phyloP scores from a whole-genome alignment of 2,797 vertebrate genomes.

The Acrocephalus scirpaceus region DNA sequence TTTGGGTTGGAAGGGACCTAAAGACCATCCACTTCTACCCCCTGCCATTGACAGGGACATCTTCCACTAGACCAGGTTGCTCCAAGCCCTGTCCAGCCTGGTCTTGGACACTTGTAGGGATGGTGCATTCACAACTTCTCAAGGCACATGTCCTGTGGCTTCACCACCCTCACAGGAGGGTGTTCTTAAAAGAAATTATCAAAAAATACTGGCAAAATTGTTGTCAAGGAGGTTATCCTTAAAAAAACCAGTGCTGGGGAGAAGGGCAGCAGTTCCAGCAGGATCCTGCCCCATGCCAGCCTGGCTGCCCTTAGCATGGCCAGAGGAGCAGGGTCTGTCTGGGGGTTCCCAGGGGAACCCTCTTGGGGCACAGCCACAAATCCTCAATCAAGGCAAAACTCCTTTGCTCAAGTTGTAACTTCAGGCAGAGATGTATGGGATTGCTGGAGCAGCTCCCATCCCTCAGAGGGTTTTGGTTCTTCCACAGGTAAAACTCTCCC shows the following conservation, averaged over 20 bases:
- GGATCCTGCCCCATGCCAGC: not conserved
- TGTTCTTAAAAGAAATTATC: not conserved
- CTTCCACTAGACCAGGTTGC: not conserved
- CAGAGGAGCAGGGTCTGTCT: not conserved
- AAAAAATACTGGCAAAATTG: not conserved
- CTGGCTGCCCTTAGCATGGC: not conserved
- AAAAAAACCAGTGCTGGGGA: not conserved
- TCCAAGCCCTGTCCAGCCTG: not conserved
- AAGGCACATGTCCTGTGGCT: not conserved
- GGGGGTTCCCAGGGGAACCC: not conserved
- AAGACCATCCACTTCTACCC: not conserved
- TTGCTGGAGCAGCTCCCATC: not conserved
- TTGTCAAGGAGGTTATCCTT: not conserved
- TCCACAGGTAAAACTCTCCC: not conserved
- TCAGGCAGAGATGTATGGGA: not conserved
- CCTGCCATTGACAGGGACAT: not conserved
- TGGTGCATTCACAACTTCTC: not conserved
- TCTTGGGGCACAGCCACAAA: not conserved
- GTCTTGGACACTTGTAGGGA: not conserved
- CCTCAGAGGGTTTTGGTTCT: not conserved
- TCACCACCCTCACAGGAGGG: not conserved
- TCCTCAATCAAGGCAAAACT: not conserved
- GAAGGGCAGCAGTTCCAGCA: not conserved
- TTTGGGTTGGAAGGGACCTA: not conserved
- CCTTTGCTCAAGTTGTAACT: not conserved